Evolutionary conservation across 2,888 invertebrate species (phyloP).

Genomic region (Formica aserva): DNA sequence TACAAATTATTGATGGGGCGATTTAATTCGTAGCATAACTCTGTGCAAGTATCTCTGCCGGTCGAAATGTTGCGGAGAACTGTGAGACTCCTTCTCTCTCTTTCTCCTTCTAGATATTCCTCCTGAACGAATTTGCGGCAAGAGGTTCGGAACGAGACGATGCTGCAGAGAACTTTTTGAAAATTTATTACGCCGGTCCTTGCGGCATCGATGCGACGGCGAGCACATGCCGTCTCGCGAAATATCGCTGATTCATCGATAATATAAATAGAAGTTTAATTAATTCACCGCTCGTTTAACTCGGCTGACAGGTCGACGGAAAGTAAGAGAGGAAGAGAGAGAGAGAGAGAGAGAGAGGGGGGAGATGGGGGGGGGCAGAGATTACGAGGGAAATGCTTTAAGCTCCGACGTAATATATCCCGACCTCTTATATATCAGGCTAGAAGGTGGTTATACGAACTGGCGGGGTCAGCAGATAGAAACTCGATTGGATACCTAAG

Average conservation of each 20-base stretch:
- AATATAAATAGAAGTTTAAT: conserved; percentile 86
- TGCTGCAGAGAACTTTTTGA: conserved; percentile 60
- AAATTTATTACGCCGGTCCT: conserved; percentile 69
- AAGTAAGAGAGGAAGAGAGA: conserved; percentile 68
- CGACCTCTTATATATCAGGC: conserved; percentile 65
- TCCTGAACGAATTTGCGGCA: conserved; percentile 29
- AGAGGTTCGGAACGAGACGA: neutral
- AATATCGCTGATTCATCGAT: conserved; percentile 85
- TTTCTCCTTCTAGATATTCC: neutral
- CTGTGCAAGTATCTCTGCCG: neutral
- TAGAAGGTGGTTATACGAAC: conserved; percentile 62
- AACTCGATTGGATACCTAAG: conserved; percentile 52
- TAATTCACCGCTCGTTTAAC: conserved; percentile 84
- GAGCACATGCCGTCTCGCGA: conserved; percentile 48
- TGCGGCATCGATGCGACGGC: conserved; percentile 64
- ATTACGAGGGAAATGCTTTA: conserved; percentile 76
- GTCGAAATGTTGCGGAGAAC: neutral
- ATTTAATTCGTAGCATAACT: conserved; percentile 1
- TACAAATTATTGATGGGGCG: neutral
- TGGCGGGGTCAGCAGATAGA: conserved; percentile 73
- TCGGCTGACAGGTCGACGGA: conserved; percentile 81
- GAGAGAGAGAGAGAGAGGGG: neutral
- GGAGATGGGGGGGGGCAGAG: conserved; percentile 67
- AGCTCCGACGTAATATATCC: conserved; percentile 76
- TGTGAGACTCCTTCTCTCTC: neutral